Percentiles rank a stretch among this genome's conserved stretches.
Evolutionary conservation across 2,888 invertebrate species (phyloP).

Genomic region (Drepana falcataria): DNA sequence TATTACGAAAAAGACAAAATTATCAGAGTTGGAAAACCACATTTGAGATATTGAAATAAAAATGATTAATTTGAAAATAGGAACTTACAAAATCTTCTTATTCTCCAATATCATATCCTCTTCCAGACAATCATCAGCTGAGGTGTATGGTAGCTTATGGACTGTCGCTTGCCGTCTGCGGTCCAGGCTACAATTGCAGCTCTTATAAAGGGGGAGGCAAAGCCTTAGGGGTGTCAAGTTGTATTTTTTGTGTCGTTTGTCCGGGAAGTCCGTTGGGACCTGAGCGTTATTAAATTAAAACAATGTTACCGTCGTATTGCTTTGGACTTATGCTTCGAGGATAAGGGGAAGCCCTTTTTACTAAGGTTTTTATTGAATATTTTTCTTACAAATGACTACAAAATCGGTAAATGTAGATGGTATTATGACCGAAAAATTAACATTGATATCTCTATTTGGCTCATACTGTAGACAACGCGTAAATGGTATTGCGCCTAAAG

Average conservation of each 20-base stretch:
- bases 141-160: slow-evolving; percentile 9
- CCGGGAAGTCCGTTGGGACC: slow-evolving; percentile 32
- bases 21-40: too few relatives aligned
- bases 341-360: slow-evolving; percentile 32
- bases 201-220: slow-evolving; percentile 58
- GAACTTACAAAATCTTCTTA: slow-evolving; percentile 17
- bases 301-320: slow-evolving; percentile 56
- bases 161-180: slow-evolving; percentile 31
- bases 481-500: too few relatives aligned
- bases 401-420: too few relatives aligned
- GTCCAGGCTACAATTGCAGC: slow-evolving; percentile 20
- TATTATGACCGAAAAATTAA: too few relatives aligned
- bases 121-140: slow-evolving; percentile 10
- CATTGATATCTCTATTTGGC: too few relatives aligned
- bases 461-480: too few relatives aligned
- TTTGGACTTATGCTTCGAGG: slow-evolving; percentile 44
- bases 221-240: slow-evolving; percentile 56
- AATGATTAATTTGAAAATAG: too few relatives aligned
- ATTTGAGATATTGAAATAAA: too few relatives aligned
- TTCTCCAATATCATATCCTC: slow-evolving; percentile 19
- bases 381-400: too few relatives aligned
- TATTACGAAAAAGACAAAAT: too few relatives aligned
- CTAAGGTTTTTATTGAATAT: not conserved
- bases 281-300: slow-evolving; percentile 75
- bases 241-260: slow-evolving; percentile 42